phyloP scores from a whole-genome alignment of 1,140 invertebrate genomes.

The Papilio helenus region DNA sequence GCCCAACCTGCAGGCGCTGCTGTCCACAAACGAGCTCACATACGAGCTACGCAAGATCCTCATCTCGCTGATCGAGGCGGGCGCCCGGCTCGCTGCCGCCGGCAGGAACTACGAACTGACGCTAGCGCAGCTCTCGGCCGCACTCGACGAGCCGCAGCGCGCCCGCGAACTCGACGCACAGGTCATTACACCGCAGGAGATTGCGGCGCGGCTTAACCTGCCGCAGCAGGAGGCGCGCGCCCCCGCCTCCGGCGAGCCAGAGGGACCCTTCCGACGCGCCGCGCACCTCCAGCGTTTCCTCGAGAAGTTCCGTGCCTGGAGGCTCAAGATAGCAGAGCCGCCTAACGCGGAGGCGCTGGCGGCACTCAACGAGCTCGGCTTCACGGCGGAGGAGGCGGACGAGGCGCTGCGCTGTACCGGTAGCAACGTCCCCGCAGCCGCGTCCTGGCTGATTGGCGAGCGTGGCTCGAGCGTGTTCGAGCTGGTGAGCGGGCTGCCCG shows the following conservation, averaged over 20 bases:
- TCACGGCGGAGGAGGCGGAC: constrained; percentile 60
- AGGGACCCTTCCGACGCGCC: constrained; percentile 57
- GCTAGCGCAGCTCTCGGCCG: constrained; percentile 65
- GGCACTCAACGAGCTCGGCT: constrained; percentile 67
- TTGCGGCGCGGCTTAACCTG: constrained; percentile 56
- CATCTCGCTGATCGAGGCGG: constrained; percentile 74
- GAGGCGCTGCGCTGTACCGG: constrained; percentile 63
- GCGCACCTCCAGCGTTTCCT: constrained; percentile 70
- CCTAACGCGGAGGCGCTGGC: constrained; percentile 64
- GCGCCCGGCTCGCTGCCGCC: constrained; percentile 67
- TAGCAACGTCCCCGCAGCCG: constrained; percentile 70
- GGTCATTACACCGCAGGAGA: constrained; percentile 73
- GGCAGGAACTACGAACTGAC: constrained; percentile 69
- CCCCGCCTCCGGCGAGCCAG: constrained; percentile 39
- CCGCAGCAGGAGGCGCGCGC: constrained; percentile 37
- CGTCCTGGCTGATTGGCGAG: constrained; percentile 72
- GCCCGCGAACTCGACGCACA: constrained; percentile 57
- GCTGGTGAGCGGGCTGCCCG: constrained; percentile 67
- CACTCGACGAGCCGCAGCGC: constrained; percentile 63
- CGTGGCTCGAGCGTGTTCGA: constrained; percentile 71
- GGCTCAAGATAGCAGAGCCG: constrained; percentile 59
- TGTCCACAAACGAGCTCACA: constrained; percentile 74
- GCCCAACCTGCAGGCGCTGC: constrained; percentile 69
- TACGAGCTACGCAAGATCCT: constrained; percentile 72
- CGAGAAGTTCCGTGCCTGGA: constrained; percentile 71